A percentile compares a stretch with the other conserved stretches of the same genome.
Conservation (phyloP, 2,797 vertebrate species). For the Cyprinodon diabolis region DNA sequence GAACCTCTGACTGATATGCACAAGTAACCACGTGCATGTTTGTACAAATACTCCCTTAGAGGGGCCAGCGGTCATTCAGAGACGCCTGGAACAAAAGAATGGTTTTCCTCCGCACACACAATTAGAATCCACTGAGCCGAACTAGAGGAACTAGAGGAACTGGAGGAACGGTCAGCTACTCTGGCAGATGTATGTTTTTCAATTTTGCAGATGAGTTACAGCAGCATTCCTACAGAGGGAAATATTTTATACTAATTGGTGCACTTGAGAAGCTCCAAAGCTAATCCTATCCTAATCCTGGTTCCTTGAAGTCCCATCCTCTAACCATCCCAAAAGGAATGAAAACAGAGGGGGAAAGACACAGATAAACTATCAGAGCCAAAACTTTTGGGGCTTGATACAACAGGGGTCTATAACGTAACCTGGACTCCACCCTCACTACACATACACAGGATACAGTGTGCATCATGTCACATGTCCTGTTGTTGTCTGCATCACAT, state of each 20-base stretch:
- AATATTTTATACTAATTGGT: slow-evolving; percentile 57
- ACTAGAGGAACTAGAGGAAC: slow-evolving; percentile 33
- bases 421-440: slow-evolving; percentile 60
- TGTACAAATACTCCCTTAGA: slow-evolving; percentile 27
- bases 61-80: slow-evolving; percentile 9
- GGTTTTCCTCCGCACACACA: slow-evolving; percentile 22
- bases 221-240: slow-evolving; percentile 38
- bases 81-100: slow-evolving; percentile 16
- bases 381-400: slow-evolving; percentile 59
- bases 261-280: slow-evolving; percentile 33
- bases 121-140: slow-evolving; percentile 21
- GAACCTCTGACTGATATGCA: slow-evolving; percentile 63
- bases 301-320: slow-evolving; percentile 38
- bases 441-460: slow-evolving; percentile 37
- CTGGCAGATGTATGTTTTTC: slow-evolving; percentile 35
- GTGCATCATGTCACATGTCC: slow-evolving; percentile 6
- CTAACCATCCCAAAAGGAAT: slow-evolving; percentile 22
- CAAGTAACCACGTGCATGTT: slow-evolving; percentile 34
- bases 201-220: slow-evolving; percentile 54
- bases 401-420: slow-evolving; percentile 63
- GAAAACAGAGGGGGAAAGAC: background rate
- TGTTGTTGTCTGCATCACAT: slow-evolving; percentile 9
- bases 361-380: slow-evolving; percentile 18
- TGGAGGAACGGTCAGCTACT: slow-evolving; percentile 19
- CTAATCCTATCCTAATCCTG: slow-evolving; percentile 40